Conservation (phyloP, 2,888 invertebrate genomes). For the Parochlus steinenii region DNA sequence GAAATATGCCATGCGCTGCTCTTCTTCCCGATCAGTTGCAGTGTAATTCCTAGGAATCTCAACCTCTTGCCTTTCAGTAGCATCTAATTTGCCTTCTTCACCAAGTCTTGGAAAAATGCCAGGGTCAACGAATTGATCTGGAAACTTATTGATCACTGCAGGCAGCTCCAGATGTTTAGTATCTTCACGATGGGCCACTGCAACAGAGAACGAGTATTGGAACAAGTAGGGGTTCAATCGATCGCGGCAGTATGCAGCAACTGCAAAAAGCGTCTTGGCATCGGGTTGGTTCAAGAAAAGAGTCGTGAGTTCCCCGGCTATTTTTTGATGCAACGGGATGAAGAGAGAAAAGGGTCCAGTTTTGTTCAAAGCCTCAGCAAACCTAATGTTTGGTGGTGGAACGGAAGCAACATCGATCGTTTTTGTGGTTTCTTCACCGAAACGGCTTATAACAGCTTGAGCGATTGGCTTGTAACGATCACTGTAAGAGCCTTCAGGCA, state of each 20-base stretch:
- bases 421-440: constrained; percentile 22
- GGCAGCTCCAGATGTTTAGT: constrained; percentile 51
- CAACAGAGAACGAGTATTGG: constrained; percentile 4
- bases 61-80: constrained; percentile 40
- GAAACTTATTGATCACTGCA: constrained; percentile 52
- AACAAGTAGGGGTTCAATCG: constrained; percentile 4
- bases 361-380: background rate
- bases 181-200: constrained; percentile 29
- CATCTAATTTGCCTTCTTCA: constrained; percentile 43
- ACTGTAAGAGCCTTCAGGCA: constrained; percentile 25
- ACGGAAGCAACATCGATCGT: background rate
- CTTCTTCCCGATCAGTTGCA: constrained; percentile 54
- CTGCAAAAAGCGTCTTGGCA: background rate
- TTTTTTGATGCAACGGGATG: constrained; percentile 2
- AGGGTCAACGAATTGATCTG: constrained; percentile 57
- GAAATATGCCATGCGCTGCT: constrained; percentile 69
- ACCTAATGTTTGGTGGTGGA: constrained; percentile 2
- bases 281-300: background rate
- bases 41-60: constrained; percentile 58
- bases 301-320: constrained; percentile 1
- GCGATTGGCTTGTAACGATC: constrained; percentile 22
- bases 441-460: constrained; percentile 22
- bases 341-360: constrained; percentile 8
- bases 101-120: constrained; percentile 44
- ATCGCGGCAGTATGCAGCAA: background rate